Evolutionary conservation across 2,888 invertebrate genomes (phyloP), one percentile per base, ranked within the genome.

Genomic region (Pherbina coryleti): DNA sequence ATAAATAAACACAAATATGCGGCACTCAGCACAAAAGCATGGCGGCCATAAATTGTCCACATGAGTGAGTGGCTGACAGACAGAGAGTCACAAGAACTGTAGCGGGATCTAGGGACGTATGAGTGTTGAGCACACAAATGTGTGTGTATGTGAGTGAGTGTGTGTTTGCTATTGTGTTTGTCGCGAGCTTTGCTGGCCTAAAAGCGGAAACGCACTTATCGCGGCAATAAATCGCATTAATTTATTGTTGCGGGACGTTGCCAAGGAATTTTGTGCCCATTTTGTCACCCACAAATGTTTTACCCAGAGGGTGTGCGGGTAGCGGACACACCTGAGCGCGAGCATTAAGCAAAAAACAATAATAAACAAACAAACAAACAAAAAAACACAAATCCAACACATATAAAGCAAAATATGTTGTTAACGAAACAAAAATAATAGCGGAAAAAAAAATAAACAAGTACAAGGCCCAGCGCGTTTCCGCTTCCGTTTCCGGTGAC

Each of bases 201-300:
- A 53, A 34, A 75, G 67, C 75, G 75, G 75, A 75, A 75, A 67
- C 83, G 82, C 82, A 84, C 86, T 87, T 87, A 87, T 87, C 87
- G 83, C 83, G 78, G 87, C 85, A 87, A 87, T 87, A 87, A 87
- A 87, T 87, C 87, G 86, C 85, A 86, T 87, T 87, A 88, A 87
- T 87, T 88, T 87, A 87, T 87, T 86, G 85, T 85, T 83, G 84
- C 83, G 82, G 82, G 84, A 86, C 85, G 84, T 84, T 81, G 84
- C 78, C 82, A 82, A 82, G 85, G 84, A 83, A 81, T 79, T 80
- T 79, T 72, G 67, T 34, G 53, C 49, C 22, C 17, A 34, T 14
- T n/a, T 19, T 31, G 28, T 53, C 53, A 25, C 31, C 55, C 19
- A 55, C 19, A 55, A 22, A 19, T 22, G 55, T 22, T 22, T n/a